Evolutionary conservation across 2,113 vertebrate species (phyloP), one percentile per base, ranked within the genome.

Genomic region (Rhegmatorhina hoffmannsi): DNA sequence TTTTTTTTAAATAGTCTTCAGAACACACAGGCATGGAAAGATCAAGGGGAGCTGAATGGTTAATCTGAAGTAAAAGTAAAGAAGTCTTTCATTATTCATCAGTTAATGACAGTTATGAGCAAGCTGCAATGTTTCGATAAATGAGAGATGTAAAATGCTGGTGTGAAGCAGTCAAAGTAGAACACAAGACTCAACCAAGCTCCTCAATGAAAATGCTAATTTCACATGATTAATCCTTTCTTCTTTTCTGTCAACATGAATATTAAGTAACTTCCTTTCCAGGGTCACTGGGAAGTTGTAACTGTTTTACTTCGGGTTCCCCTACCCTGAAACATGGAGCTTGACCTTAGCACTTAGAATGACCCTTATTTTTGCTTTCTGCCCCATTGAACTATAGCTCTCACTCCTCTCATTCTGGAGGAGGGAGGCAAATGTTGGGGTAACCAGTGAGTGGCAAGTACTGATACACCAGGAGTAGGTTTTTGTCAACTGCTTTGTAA

Each of bases 161-260:
- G 78, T 56, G 91, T 91, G 89, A 93, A 94, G 81, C 94, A 93
- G 90, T 97, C 76, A 83, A 96, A 93, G 93, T 96, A 56, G 86
- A 95, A 96, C 64, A 91, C 34, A 95, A 95, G 82, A 91, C 97
- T 96, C 96, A 96, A 96, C 96, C 78, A 91, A 94, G 97, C 88
- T 97, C 94, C 95, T 98, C 98, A 98, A 97, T 97, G 96, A 97
- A 98, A 98, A 97, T 97, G 95, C 95, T 97, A 98, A 98, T 98
- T 97, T 96, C 91, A 83, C 82, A 83, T 98, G 98, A 98, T 98
- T 97, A 98, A 98, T 98, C 96, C 94, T 97, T 97, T 96, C 96
- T 97, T 97, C 95, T 96, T 95, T 96, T 97, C 98, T 98, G 97
- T 98, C 97, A 97, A 87, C 97, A 97, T 98, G 98, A 98, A 98